Conservation (phyloP, 2,113 vertebrate species). For the Gallinago media region DNA sequence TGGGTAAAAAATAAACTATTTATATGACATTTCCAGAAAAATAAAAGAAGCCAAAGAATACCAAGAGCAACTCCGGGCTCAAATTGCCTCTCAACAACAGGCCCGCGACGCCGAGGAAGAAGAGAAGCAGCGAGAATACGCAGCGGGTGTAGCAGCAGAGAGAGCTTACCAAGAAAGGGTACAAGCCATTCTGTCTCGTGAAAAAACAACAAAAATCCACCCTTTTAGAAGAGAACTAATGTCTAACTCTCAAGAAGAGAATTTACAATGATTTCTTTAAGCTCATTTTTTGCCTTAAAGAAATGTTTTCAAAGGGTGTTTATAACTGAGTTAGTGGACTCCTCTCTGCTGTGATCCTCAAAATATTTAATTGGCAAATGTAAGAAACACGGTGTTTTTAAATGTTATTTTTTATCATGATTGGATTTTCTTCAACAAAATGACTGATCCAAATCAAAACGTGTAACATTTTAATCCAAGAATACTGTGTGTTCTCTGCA, state of each 20-base stretch:
- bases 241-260: neutral
- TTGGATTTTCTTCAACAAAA: neutral
- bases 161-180: constrained; percentile 72
- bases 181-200: constrained; percentile 61
- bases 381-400: neutral
- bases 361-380: neutral
- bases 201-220: constrained; percentile 56
- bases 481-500: neutral
- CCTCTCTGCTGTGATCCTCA: neutral
- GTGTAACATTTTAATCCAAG: neutral
- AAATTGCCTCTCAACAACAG: constrained; percentile 75
- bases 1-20: neutral
- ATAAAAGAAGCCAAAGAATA: constrained; percentile 64
- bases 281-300: neutral
- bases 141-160: constrained; percentile 54
- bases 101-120: constrained; percentile 52
- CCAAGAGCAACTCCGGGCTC: constrained; percentile 79
- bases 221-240: constrained; percentile 75
- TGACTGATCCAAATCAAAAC: neutral
- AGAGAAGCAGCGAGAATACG: constrained; percentile 73
- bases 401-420: neutral
- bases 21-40: constrained; percentile 65
- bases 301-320: neutral
- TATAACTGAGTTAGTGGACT: neutral
- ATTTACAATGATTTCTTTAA: neutral